These are phyloP conservation scores for Drosophila paulistorum DNA, from an alignment of 1,140 invertebrate genomes.

Conservation along the genomic window DNA sequence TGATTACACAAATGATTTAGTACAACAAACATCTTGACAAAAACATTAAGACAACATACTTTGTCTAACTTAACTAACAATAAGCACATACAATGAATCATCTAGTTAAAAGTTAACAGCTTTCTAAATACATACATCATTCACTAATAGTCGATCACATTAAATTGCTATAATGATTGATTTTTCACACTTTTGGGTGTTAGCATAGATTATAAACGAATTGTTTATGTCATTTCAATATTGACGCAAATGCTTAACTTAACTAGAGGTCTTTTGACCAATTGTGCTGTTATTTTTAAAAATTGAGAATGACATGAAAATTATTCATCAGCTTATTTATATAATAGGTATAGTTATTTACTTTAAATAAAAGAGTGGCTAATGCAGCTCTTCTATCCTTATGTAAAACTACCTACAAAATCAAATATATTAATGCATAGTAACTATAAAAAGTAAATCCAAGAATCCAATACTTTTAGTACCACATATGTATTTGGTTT, in stretches of 20 bases:
- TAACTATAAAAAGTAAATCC: too few relatives aligned
- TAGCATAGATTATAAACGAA: neutral
- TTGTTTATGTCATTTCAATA: neutral
- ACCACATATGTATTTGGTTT: too few relatives aligned
- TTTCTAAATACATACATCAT: neutral
- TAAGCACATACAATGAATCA: neutral
- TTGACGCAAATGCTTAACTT: neutral
- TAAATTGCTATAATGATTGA: neutral
- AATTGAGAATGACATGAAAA: too few relatives aligned
- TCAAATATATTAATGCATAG: too few relatives aligned
- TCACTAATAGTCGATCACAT: neutral
- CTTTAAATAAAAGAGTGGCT: too few relatives aligned
- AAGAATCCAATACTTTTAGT: too few relatives aligned
- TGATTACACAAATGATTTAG: neutral
- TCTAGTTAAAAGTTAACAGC: constrained; percentile 3
- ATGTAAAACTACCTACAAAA: too few relatives aligned
- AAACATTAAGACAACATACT: constrained; percentile 5
- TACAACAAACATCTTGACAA: neutral
- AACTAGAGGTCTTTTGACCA: neutral
- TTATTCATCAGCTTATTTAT: too few relatives aligned
- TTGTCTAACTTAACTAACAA: neutral
- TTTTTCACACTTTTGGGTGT: neutral
- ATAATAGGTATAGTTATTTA: too few relatives aligned
- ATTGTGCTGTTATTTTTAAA: too few relatives aligned
- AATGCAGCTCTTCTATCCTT: too few relatives aligned